Evolutionary conservation across 2,888 invertebrate genomes (phyloP).

Genomic region (Lathronympha strigana): DNA sequence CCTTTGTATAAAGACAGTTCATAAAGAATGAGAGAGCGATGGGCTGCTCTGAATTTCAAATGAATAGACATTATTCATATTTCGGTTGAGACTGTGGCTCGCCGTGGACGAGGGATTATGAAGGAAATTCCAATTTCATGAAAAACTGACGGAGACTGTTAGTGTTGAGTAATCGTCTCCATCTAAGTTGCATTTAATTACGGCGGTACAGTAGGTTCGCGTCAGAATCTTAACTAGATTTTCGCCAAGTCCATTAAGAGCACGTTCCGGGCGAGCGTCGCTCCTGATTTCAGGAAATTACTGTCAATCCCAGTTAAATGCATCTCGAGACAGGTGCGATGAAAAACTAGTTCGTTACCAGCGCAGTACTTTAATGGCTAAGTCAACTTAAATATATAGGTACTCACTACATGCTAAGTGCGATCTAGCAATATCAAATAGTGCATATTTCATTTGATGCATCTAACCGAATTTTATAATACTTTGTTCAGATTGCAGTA

Average conservation of each 20-base stretch:
- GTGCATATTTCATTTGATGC: background rate
- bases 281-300: slow-evolving; percentile 36
- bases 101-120: slow-evolving; percentile 55
- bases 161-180: slow-evolving; percentile 42
- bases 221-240: slow-evolving; percentile 50
- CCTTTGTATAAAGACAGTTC: slow-evolving; percentile 50
- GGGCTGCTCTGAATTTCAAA: slow-evolving; percentile 68
- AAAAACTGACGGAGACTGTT: slow-evolving; percentile 51
- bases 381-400: too few species aligned
- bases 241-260: slow-evolving; percentile 46
- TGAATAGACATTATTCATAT: slow-evolving; percentile 67
- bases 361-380: background rate
- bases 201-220: slow-evolving; percentile 45
- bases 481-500: too few species aligned
- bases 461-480: background rate
- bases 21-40: slow-evolving; percentile 61
- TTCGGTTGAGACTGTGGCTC: slow-evolving; percentile 56
- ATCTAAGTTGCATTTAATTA: slow-evolving; percentile 52
- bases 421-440: background rate
- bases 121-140: slow-evolving; percentile 51
- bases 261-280: slow-evolving; percentile 36
- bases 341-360: slow-evolving; percentile 17
- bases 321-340: slow-evolving; percentile 15
- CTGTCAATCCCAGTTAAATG: slow-evolving; percentile 38
- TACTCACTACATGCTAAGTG: background rate